phyloP scores from a whole-genome alignment of 2,797 vertebrate species.

The Potorous gilbertii region DNA sequence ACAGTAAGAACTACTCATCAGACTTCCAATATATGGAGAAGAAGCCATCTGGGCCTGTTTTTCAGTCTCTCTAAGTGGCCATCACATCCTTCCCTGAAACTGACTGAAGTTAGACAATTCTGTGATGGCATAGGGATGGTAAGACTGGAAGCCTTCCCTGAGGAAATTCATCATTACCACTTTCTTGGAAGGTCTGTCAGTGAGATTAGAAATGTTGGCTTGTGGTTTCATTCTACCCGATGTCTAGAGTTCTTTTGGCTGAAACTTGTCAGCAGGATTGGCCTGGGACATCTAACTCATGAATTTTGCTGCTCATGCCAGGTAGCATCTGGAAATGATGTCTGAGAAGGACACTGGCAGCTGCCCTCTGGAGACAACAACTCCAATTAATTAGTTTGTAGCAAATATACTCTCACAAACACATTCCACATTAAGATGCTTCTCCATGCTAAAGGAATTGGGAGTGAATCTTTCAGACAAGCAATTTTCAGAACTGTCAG shows the following conservation, averaged over 20 bases:
- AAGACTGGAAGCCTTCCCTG: background rate
- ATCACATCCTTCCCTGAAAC: background rate
- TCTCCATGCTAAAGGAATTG: background rate
- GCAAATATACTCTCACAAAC: conserved; percentile 22
- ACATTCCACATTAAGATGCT: background rate
- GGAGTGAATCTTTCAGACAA: background rate
- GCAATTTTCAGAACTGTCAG: background rate
- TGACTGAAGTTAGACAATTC: background rate
- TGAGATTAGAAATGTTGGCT: conserved; percentile 31
- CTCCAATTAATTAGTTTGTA: conserved; percentile 42
- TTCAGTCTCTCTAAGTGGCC: background rate
- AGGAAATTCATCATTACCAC: background rate
- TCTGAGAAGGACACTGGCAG: conserved; percentile 36
- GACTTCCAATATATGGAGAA: background rate
- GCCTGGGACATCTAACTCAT: conserved; percentile 34
- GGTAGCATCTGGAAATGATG: conserved; percentile 48
- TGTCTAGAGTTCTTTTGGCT: conserved; percentile 50
- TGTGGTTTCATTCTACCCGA: conserved; percentile 36
- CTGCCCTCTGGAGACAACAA: conserved; percentile 49
- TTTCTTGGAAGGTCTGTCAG: background rate
- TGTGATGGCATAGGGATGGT: background rate
- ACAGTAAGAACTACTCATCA: background rate
- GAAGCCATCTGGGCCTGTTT: background rate
- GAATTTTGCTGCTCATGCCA: conserved; percentile 31
- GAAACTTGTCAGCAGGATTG: conserved; percentile 49